Base-by-base conservation (phyloP, 2,113 vertebrate genomes). In the Empidonax traillii region DNA sequence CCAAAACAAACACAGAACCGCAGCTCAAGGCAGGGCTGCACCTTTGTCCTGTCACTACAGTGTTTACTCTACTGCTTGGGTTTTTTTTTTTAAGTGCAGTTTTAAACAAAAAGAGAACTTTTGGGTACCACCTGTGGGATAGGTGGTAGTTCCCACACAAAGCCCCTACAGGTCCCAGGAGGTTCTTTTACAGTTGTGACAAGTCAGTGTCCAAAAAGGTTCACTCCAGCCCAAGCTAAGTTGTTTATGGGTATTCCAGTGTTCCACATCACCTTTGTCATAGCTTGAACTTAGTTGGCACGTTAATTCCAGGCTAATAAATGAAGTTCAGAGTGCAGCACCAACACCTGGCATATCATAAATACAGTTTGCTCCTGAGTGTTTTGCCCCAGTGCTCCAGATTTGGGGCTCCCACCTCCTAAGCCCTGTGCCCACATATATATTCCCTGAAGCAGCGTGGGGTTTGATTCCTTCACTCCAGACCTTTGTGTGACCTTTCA, bases 361-460 rank as follows among this genome's bases (percentile, higher is more conserved):
- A 24, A 3, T 37, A 30, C 0, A 8, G 66, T 52, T 31, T 67
- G 37, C 28, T 81, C 5, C 2, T 0, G 0, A 35, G 9, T 21
- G 35, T n/a, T 82, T 66, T 46, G 52, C 37, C 49, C 46, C n/a
- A 59, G 16, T 5, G 56, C 62, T 44, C 44, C 67, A 73, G 41
- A 62, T 31, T 14, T 46, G n/a, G 43, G 31, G 37, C 14, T 93
- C 11, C 46, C 9, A 37, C 12, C 9, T 74, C 59, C 28, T 16
- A 15, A 73, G 9, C 15, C 16, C 31, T 25, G n/a, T 2, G 2
- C 37, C 49, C 14, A 41, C 7, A 4, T 2, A 11, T 10, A 46
- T 4, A n/a, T 37, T 49, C 25, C 69, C 72, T 58, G 44, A 52
- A 82, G 58, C 23, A 65, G 49, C 9, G 28, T 35, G 23, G 23